Conservation (phyloP, 2,797 vertebrate species). For the Heteromormyrus szaboi region DNA sequence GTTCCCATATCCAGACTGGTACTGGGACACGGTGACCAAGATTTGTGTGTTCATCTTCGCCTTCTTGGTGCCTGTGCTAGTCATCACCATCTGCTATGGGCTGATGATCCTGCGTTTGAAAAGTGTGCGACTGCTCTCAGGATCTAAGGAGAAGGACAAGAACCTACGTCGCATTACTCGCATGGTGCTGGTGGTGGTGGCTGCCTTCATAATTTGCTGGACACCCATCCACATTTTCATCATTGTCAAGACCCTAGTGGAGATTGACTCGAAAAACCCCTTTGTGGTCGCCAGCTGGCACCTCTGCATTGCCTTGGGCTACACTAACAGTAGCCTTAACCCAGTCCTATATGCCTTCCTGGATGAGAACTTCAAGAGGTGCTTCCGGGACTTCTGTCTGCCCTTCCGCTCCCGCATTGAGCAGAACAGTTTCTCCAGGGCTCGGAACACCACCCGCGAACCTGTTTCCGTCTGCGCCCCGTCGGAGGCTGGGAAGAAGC, state of each 20-base stretch:
- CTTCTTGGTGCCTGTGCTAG: conserved; percentile 84
- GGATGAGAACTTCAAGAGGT: conserved; percentile 95
- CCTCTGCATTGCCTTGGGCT: conserved; percentile 91
- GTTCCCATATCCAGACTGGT: conserved; percentile 79
- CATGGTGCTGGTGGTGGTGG: conserved; percentile 95
- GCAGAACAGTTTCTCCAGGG: conserved; percentile 72
- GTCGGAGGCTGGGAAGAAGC: conserved; percentile 53
- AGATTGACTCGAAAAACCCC: conserved; percentile 74
- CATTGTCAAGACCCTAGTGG: conserved; percentile 83
- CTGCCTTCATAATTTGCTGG: conserved; percentile 94
- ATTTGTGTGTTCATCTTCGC: conserved; percentile 94
- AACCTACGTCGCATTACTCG: conserved; percentile 87
- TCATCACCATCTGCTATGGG: conserved; percentile 93
- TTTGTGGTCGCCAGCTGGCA: conserved; percentile 83
- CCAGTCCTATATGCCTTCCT: conserved; percentile 90
- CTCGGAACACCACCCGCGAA: conserved; percentile 65
- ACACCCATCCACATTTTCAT: conserved; percentile 96
- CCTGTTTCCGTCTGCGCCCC: conserved; percentile 69
- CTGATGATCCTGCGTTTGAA: conserved; percentile 91
- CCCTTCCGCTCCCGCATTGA: conserved; percentile 65
- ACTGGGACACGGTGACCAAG: conserved; percentile 88
- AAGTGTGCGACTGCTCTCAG: conserved; percentile 87
- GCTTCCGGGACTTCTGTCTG: conserved; percentile 88
- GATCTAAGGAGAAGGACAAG: conserved; percentile 91
- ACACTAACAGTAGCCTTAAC: conserved; percentile 97